Evolutionary conservation across 2,888 invertebrate genomes (phyloP).

Genomic region (Mycalesis mineus): DNA sequence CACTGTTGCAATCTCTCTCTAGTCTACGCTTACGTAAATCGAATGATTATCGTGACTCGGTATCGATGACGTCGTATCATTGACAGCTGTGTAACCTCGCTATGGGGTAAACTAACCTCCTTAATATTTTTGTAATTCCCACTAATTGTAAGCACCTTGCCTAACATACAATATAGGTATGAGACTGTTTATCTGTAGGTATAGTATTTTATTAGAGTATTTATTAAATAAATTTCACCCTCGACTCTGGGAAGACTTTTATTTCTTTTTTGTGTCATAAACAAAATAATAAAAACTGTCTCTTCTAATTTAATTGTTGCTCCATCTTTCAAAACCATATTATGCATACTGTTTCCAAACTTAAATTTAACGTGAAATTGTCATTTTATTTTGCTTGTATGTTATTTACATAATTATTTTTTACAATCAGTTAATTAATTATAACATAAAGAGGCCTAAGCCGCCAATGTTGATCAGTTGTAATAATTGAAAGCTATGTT

Average conservation of each 20-base stretch:
- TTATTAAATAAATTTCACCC: not conserved
- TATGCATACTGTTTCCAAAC: not conserved
- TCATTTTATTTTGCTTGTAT: not conserved
- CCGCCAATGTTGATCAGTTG: not conserved
- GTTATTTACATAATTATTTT: no score
- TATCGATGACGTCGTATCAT: not conserved
- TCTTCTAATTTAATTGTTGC: not conserved
- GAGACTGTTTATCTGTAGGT: slow-evolving; percentile 1
- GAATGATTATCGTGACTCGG: not conserved
- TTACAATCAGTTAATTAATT: not conserved
- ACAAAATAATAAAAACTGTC: not conserved
- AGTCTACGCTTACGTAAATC: not conserved
- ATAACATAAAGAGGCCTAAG: not conserved
- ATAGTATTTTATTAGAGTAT: not conserved
- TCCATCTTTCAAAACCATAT: not conserved
- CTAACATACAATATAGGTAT: not conserved
- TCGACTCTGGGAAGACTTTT: not conserved
- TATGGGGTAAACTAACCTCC: not conserved
- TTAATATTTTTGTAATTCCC: not conserved
- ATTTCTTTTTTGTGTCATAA: not conserved
- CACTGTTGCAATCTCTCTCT: not conserved
- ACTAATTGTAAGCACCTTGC: not conserved
- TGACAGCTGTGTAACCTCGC: not conserved
- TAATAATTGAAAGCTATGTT: not conserved
- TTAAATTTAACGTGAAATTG: not conserved